Evolutionary conservation across 2,113 vertebrate genomes (phyloP).

Genomic region (Montifringilla adamsi): DNA sequence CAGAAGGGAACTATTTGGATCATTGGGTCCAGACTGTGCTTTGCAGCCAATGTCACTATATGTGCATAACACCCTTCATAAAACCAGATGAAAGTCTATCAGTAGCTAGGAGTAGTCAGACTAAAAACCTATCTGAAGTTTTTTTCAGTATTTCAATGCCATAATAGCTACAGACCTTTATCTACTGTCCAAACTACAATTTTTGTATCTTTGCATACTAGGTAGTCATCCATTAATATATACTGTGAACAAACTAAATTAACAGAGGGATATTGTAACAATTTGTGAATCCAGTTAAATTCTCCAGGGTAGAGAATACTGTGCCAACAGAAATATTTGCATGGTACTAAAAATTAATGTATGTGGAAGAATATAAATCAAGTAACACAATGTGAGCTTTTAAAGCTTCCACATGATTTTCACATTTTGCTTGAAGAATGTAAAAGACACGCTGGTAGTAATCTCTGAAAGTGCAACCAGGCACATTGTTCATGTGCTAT

Average conservation of each 20-base stretch:
- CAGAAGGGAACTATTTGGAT: not conserved
- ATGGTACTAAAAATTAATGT: slow-evolving; percentile 25
- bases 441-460: not conserved
- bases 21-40: not conserved
- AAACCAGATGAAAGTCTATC: not conserved
- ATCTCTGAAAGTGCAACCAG: not conserved
- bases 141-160: not conserved
- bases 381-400: slow-evolving; percentile 12
- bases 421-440: not conserved
- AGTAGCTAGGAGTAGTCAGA: not conserved
- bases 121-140: not conserved
- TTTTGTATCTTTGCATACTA: not conserved
- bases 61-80: not conserved
- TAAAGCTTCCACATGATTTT: not conserved
- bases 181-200: not conserved
- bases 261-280: not conserved
- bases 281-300: slow-evolving; percentile 11
- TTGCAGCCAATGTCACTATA: not conserved
- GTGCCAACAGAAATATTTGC: slow-evolving; percentile 41
- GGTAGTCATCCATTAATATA: not conserved
- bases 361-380: not conserved
- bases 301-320: not conserved
- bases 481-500: not conserved
- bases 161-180: not conserved
- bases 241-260: not conserved